Conservation (phyloP, 2,888 invertebrate species). For the Rosalia funebris region DNA sequence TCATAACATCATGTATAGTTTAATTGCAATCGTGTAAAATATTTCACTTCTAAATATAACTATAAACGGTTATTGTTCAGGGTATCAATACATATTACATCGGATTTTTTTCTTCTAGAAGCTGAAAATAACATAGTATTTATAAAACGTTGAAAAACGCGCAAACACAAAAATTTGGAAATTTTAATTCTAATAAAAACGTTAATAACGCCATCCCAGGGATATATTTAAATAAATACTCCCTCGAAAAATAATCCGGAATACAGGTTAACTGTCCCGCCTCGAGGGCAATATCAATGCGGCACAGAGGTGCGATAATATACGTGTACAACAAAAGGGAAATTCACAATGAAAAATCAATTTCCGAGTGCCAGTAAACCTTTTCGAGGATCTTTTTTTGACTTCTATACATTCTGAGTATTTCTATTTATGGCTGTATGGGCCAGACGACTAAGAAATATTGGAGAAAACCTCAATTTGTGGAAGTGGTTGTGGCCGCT, state of each 20-base stretch:
- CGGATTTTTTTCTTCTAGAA: too few species aligned
- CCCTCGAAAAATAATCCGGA: conserved; percentile 11
- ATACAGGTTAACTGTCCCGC: conserved; percentile 1
- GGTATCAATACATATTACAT: too few species aligned
- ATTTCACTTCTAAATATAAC: too few species aligned
- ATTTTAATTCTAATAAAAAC: not conserved
- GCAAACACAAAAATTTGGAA: not conserved
- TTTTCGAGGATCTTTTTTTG: conserved; percentile 10
- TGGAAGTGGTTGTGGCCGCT: conserved; percentile 1
- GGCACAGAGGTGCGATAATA: conserved; percentile 9
- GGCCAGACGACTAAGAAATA: conserved; percentile 6
- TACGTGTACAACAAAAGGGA: conserved; percentile 35
- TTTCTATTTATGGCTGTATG: conserved; percentile 8
- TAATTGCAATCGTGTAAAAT: too few species aligned
- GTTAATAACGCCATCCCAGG: not conserved
- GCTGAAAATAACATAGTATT: too few species aligned
- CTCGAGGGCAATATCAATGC: conserved; percentile 5
- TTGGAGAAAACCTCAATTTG: conserved; percentile 9
- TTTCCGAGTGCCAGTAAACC: conserved; percentile 29
- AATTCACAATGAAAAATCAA: conserved; percentile 42
- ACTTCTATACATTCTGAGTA: conserved; percentile 13
- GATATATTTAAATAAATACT: conserved; percentile 6
- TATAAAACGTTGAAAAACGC: too few species aligned
- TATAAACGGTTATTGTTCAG: too few species aligned
- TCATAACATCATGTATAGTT: too few species aligned